phyloP scores from a whole-genome alignment of 2,888 invertebrate genomes.

The Belgica antarctica region DNA sequence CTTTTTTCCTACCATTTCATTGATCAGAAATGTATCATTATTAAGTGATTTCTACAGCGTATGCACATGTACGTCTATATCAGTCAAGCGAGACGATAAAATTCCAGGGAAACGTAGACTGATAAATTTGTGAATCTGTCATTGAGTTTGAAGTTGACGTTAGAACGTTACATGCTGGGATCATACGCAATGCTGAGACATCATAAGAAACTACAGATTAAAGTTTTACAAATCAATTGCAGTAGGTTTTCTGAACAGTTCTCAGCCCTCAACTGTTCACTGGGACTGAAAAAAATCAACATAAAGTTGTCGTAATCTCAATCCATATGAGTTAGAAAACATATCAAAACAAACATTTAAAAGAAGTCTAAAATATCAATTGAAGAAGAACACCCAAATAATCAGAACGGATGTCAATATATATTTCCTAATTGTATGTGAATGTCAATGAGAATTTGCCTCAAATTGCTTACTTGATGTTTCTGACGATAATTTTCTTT shows the following conservation, averaged over 20 bases:
- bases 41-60: slow-evolving; percentile 1
- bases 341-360: slow-evolving; percentile 18
- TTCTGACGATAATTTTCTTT: slow-evolving; percentile 10
- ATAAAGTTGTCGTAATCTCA: slow-evolving; percentile 36
- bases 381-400: slow-evolving; percentile 43
- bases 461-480: slow-evolving; percentile 32
- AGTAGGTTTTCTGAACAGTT: too few relatives aligned
- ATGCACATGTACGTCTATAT: neutral
- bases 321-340: slow-evolving; percentile 6
- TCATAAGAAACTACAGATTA: too few relatives aligned
- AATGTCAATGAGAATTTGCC: slow-evolving; percentile 40
- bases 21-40: neutral
- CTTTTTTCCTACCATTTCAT: neutral
- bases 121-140: too few relatives aligned
- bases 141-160: too few relatives aligned
- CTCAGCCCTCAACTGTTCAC: neutral
- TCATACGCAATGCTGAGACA: too few relatives aligned
- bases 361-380: slow-evolving; percentile 34
- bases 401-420: slow-evolving; percentile 44
- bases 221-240: too few relatives aligned
- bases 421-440: slow-evolving; percentile 44
- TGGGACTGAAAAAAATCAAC: slow-evolving; percentile 35
- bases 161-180: too few relatives aligned
- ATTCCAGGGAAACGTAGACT: neutral
- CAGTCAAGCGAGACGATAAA: neutral